These are phyloP conservation scores for Caenorhabditis sp. DNA, from an alignment of 2,888 invertebrate species.

Conservation along the genomic window DNA sequence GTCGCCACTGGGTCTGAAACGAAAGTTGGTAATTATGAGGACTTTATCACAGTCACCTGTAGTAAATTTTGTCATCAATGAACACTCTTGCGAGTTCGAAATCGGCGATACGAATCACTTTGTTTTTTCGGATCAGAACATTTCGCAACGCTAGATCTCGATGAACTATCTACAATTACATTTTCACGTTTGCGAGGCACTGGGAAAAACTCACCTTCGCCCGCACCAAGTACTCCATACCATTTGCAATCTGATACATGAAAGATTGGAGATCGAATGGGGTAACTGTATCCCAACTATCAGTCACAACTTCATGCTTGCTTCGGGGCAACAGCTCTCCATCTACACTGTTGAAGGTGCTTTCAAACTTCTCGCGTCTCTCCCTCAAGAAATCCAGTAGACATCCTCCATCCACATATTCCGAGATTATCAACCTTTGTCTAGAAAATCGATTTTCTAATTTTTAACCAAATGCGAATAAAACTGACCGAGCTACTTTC, in stretches of 20 bases:
- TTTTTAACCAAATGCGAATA: too few species aligned
- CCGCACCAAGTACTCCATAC: constrained; percentile 96
- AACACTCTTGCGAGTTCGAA: constrained; percentile 97
- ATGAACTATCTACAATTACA: constrained; percentile 87
- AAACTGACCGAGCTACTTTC: background rate
- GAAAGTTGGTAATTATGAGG: background rate
- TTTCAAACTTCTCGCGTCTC: background rate
- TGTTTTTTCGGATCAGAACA: constrained; percentile 94
- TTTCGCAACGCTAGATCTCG: constrained; percentile 97
- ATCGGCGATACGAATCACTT: constrained; percentile 97
- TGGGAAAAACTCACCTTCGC: background rate
- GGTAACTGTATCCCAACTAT: background rate
- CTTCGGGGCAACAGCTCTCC: too few species aligned
- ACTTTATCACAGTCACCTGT: constrained; percentile 51
- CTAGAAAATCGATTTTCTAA: background rate
- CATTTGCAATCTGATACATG: constrained; percentile 95
- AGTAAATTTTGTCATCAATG: constrained; percentile 86
- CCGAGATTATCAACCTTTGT: background rate
- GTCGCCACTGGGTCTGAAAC: constrained; percentile 19
- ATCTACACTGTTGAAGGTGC: too few species aligned
- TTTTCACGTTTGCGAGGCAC: too few species aligned
- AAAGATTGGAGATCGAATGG: constrained; percentile 90
- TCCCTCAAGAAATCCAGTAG: background rate
- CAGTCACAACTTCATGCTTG: background rate
- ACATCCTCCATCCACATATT: constrained; percentile 7